Base-by-base conservation (phyloP, 2,797 vertebrate genomes). In the Heliangelus exortis region DNA sequence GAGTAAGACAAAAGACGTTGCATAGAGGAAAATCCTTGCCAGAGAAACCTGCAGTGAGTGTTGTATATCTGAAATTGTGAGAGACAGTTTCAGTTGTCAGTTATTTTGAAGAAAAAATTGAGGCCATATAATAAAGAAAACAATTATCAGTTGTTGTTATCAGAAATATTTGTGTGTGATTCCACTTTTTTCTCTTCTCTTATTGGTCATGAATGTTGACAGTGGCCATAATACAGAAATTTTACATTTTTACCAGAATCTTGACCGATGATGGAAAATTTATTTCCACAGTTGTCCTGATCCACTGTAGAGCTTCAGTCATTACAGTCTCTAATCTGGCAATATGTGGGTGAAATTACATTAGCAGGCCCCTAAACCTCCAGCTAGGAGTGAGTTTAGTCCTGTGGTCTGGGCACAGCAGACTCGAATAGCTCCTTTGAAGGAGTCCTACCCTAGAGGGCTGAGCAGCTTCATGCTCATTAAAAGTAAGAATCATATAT, bases 401-500 rank as follows among this genome's bases (percentile, higher is more conserved):
- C 67, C 71, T 63, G 16, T 83, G 36, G 84, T 92, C 41, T 39
- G 63, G 79, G 45, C 63, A 34, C 43, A 63, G 55, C 14, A 51
- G 71, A 63, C 23, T 78, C 90, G 76, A 94, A 73, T 72, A 41
- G 29, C 33, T 79, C 66, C 63, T 88, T 94, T 92, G 78, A 92
- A 95, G 78, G 72, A 83, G 61, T 88, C 36, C 41, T 84, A 20
- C 84, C 84, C 84, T 50, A 25, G 63, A 86, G 89, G 76, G 43
- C 76, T 91, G 25, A 59, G 80, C 71, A 88, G 75, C 91, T 86
- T 88, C 62, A 62, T 73, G 76, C 85, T 94, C 66, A 75, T 96
- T 96, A 91, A 83, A 78, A 91, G 28, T 36, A 53, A 80, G 89
- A 87, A 69, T 85, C 87, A 84, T 72, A 93, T 85, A 66, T 50